Base-by-base conservation (phyloP, 2,888 invertebrate species). In the Caradrina clavipalpis region DNA sequence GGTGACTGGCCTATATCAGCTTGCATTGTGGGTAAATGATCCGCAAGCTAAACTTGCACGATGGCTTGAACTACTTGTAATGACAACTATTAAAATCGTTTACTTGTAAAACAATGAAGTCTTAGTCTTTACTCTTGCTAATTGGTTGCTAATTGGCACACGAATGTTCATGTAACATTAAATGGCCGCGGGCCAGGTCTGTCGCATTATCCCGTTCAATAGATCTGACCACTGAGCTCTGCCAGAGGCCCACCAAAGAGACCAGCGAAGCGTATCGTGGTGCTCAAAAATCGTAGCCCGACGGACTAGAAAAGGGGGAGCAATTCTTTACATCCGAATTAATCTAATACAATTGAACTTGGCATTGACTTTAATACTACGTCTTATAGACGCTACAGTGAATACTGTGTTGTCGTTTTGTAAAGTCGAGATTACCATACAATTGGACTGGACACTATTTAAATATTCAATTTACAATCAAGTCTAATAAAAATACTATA, bases 221-320 rank as follows among this genome's bases (percentile, higher is more conserved):
- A 61, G 50, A 73, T 62, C 19, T 58, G 65, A 65, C 61, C 78
- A 76, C 58, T 73, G 78, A 78, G 61, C 58, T 42, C 39, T 21
- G 19, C 13, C 31, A 7, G 42, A 21, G 56, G 19, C 64, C 26
- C 45, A 51, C 73, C 42, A 73, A 62, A 78, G 58, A 59, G 78
- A 56, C 22, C 73, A 65, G 17, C 49, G 61, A 51, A 73, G 66
- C 73, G 78, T 78, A 49, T 11, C n/a, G 17, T 2, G 39, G 50
- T 59, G 22, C 45, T 53, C 31, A 65, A 72, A 61, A 61, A 51
- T 62, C 2, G n/a, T 51, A 56, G 26, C 26, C 45, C 42, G 42
- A 17, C 49, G 47, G 22, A 11, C 8, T 45, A 22, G 45, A 35
- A 71, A 51, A 55, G 5, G 26, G 26, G 45, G 19, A 49, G 17